Percentiles rank a stretch among this genome's conserved stretches.
These are phyloP conservation scores for Sitta carolinensis DNA, from an alignment of 2,797 vertebrate genomes.

Conservation along the genomic window DNA sequence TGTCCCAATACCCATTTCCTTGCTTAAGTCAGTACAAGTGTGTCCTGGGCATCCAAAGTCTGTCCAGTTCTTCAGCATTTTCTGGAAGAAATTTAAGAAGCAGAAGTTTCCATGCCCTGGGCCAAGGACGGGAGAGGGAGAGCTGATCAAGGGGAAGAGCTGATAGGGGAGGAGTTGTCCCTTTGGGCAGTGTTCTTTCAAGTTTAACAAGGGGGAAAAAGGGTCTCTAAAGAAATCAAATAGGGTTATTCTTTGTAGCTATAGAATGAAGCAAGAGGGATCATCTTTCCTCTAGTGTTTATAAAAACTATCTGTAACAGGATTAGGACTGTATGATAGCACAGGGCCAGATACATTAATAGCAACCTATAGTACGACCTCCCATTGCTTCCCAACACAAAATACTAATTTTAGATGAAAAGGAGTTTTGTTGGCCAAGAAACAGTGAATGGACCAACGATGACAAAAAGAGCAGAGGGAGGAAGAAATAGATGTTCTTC, in stretches of 20 bases:
- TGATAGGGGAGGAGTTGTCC: conserved; percentile 28
- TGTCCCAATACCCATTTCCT: neutral
- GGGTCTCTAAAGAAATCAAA: neutral
- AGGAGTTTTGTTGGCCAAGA: conserved; percentile 8
- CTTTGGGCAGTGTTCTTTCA: neutral
- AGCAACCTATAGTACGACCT: conserved; percentile 17
- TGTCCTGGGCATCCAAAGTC: neutral
- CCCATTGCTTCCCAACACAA: neutral
- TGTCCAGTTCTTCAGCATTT: neutral
- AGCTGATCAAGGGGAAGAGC: neutral
- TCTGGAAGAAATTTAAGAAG: neutral
- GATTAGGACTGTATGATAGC: neutral
- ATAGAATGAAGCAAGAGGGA: neutral
- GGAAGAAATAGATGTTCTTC: conserved; percentile 8
- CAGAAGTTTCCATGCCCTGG: neutral
- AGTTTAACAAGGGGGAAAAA: neutral
- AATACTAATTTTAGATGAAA: conserved; percentile 54
- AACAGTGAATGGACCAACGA: conserved; percentile 22
- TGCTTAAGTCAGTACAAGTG: neutral
- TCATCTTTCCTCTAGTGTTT: neutral
- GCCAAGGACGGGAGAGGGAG: neutral
- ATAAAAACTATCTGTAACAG: neutral
- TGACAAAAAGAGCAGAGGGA: neutral
- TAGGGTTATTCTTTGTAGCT: conserved; percentile 5
- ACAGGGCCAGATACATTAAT: neutral